Percentiles rank a stretch among this genome's conserved stretches.
phyloP scores from a whole-genome alignment of 2,797 vertebrate species.

The Enteromius radiatus region DNA sequence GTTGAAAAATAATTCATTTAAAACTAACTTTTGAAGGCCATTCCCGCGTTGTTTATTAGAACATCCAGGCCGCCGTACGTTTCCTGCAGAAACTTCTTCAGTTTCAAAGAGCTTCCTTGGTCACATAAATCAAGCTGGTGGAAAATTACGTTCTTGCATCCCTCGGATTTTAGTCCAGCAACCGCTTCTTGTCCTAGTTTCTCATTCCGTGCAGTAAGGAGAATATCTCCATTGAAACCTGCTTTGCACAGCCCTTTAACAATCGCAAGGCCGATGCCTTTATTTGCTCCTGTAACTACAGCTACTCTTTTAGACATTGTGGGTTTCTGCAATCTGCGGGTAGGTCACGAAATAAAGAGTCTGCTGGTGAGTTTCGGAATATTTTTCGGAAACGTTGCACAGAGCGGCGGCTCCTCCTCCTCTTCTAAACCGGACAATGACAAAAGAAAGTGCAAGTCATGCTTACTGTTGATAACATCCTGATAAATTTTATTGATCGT shows the following conservation, averaged over 20 bases:
- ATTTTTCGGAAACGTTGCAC: neutral
- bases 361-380: neutral
- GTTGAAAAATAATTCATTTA: neutral
- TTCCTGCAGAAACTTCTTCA: constrained; percentile 57
- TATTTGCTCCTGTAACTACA: constrained; percentile 68
- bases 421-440: too few species aligned
- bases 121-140: constrained; percentile 66
- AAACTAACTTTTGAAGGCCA: constrained; percentile 65
- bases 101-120: constrained; percentile 52
- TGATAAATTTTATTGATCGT: neutral
- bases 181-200: constrained; percentile 61
- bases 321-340: neutral
- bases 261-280: constrained; percentile 67
- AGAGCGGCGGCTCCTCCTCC: constrained; percentile 5
- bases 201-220: constrained; percentile 65
- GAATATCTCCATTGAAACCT: constrained; percentile 60
- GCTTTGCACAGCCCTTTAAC: constrained; percentile 62
- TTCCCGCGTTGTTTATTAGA: constrained; percentile 69
- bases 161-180: constrained; percentile 56
- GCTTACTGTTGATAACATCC: neutral
- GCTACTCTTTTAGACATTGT: constrained; percentile 63
- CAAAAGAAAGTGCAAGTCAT: constrained; percentile 42
- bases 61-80: constrained; percentile 68
- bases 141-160: constrained; percentile 53
- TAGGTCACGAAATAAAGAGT: neutral